Conservation (phyloP, 2,113 vertebrate species). For the Chlamydotis undulata region DNA sequence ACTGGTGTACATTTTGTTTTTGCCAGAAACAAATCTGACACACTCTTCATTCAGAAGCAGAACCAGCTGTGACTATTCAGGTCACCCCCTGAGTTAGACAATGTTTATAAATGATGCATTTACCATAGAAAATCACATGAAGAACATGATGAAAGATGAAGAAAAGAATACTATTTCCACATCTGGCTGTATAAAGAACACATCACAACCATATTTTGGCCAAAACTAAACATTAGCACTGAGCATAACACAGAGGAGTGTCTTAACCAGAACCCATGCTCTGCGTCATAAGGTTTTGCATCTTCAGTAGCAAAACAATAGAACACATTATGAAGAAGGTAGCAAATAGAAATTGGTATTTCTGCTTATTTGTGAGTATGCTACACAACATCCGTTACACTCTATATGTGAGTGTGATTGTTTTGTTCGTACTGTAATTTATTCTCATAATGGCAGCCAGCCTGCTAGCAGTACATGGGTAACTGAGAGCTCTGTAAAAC, state of each 20-base stretch:
- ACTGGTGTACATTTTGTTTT: background rate
- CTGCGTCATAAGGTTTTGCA: background rate
- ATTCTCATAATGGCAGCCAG: background rate
- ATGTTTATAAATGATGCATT: background rate
- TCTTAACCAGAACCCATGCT: background rate
- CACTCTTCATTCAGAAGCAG: background rate
- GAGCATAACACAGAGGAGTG: background rate
- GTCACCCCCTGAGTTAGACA: background rate
- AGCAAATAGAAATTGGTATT: background rate
- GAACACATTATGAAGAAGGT: background rate
- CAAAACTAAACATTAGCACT: background rate
- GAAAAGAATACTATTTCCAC: background rate
- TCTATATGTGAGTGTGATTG: fast-evolving
- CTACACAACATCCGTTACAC: background rate
- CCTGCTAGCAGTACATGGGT: background rate
- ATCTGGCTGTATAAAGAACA: background rate
- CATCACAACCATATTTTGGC: background rate
- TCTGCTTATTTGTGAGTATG: background rate
- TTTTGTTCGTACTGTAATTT: background rate
- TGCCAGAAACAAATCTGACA: background rate
- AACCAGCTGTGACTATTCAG: background rate
- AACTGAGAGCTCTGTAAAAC: background rate
- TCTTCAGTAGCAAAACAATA: background rate
- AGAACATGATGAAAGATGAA: background rate
- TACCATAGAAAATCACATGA: background rate